phyloP scores from a whole-genome alignment of 2,113 vertebrate species.

The Arizona elegans region DNA sequence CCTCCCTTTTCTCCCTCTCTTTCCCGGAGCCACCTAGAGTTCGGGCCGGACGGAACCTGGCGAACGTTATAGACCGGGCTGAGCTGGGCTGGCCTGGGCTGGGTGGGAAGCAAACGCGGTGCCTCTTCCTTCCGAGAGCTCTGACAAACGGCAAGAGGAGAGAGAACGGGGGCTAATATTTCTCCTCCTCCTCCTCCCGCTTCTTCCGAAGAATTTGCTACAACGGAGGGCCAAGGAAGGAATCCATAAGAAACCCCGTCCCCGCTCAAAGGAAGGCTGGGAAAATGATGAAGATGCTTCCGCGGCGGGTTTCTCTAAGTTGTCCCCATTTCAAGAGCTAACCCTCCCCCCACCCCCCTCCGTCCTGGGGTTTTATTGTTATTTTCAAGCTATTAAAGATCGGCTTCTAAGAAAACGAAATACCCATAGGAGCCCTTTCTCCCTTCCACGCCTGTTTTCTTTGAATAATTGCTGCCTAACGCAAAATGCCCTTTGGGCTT shows the following conservation, averaged over 20 bases:
- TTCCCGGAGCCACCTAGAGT: background rate
- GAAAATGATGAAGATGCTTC: background rate
- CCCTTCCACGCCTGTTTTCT: conserved; percentile 61
- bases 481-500: conserved; percentile 78
- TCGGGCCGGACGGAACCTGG: background rate
- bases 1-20: background rate
- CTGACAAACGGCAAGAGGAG: background rate
- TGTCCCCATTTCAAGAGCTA: background rate
- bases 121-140: background rate
- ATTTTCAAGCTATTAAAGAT: conserved; percentile 5
- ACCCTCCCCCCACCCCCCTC: background rate
- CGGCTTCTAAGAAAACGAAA: conserved; percentile 59
- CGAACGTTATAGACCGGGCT: background rate
- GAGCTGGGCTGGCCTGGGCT: background rate
- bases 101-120: background rate
- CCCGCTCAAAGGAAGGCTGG: too few relatives aligned
- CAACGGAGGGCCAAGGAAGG: too few relatives aligned
- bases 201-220: too few relatives aligned
- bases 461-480: conserved; percentile 80
- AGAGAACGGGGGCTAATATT: background rate
- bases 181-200: background rate
- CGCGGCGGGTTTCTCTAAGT: background rate
- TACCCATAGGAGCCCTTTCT: conserved; percentile 54
- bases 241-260: background rate
- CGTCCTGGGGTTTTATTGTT: background rate